Conservation (phyloP, 2,888 invertebrate genomes). For the Scelioninae gen. 2 region DNA sequence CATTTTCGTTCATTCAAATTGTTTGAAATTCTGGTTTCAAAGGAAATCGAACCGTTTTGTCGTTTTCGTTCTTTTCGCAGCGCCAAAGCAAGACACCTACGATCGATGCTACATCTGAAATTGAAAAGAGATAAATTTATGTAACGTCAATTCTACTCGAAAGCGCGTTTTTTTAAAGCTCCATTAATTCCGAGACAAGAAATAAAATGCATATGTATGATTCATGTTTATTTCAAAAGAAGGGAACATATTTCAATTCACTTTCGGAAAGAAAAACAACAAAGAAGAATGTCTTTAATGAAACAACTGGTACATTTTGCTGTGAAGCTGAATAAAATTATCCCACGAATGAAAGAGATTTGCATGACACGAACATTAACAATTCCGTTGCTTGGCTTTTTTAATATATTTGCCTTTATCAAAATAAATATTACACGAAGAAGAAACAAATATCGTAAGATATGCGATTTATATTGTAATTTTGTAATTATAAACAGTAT, state of each 20-base stretch:
- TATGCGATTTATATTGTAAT: no score
- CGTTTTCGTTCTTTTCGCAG: neutral
- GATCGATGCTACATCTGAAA: slow-evolving; percentile 12
- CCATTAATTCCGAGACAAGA: slow-evolving; percentile 18
- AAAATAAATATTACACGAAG: no score
- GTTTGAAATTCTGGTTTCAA: neutral
- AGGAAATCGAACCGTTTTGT: neutral
- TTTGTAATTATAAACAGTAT: no score
- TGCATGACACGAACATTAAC: neutral
- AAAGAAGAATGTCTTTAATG: neutral
- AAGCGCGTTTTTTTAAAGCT: slow-evolving; percentile 6
- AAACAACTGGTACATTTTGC: neutral
- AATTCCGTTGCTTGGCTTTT: no score
- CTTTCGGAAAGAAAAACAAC: slow-evolving; percentile 2
- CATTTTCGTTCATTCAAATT: no score
- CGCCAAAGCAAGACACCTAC: neutral
- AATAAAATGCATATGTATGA: slow-evolving; percentile 31
- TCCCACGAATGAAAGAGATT: neutral
- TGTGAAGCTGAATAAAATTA: neutral
- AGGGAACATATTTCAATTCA: slow-evolving; percentile 7
- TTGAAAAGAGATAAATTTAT: slow-evolving; percentile 20
- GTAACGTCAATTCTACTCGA: slow-evolving; percentile 19
- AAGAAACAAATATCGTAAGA: no score
- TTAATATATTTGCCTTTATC: no score
- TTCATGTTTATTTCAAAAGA: slow-evolving; percentile 11